Percentiles rank a stretch among this genome's conserved stretches.
These are phyloP conservation scores for Notospermus geniculatus DNA, from an alignment of 1,140 invertebrate genomes.

Conservation along the genomic window DNA sequence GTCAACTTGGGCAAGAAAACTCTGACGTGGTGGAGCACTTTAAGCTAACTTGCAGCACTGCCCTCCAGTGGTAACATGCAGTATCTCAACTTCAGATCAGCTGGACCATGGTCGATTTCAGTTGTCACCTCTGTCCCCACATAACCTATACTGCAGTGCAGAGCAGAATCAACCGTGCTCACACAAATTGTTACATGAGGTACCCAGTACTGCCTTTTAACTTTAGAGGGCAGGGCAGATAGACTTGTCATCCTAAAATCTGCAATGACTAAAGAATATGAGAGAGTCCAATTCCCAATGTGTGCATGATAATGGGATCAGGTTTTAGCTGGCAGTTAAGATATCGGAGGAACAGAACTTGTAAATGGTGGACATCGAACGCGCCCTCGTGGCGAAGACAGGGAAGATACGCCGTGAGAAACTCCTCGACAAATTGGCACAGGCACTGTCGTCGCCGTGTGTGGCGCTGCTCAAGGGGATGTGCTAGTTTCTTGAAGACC, in stretches of 20 bases:
- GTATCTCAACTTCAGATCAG: no score
- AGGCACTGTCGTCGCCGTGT: constrained; percentile 20
- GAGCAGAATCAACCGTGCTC: no score
- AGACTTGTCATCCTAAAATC: neutral
- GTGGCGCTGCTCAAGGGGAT: constrained; percentile 21
- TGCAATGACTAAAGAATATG: neutral
- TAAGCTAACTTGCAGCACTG: no score
- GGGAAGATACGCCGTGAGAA: constrained; percentile 23
- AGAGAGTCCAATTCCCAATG: constrained; percentile 11
- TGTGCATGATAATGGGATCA: constrained; percentile 11
- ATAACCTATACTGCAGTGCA: no score
- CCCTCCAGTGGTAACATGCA: no score
- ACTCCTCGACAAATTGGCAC: constrained; percentile 26
- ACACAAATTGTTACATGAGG: no score
- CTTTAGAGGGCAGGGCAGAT: no score
- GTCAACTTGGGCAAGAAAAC: no score
- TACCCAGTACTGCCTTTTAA: no score
- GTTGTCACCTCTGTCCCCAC: no score
- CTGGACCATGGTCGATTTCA: no score
- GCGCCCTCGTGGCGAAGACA: constrained; percentile 12
- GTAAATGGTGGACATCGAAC: constrained; percentile 11
- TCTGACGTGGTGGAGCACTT: no score
- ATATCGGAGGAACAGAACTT: constrained; percentile 16
- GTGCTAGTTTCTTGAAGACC: constrained; percentile 18
- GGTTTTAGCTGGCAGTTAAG: constrained; percentile 17